Evolutionary conservation across 1,140 invertebrate species (phyloP).

Genomic region (Pseudomyrmex flavicornis): DNA sequence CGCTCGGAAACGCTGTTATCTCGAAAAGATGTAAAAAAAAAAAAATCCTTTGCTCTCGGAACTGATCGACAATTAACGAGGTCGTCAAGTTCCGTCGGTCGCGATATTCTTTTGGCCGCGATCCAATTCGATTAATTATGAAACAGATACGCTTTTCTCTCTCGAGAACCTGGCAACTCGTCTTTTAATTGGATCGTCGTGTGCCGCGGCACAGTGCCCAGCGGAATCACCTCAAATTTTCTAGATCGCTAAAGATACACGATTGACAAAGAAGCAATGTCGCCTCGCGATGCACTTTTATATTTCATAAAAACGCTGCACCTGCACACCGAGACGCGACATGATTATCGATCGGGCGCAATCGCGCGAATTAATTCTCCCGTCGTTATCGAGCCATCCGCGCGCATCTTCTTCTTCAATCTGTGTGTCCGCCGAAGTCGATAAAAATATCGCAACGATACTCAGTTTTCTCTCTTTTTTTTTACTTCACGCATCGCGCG

Average conservation of each 20-base stretch:
- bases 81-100: constrained; percentile 59
- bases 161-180: constrained; percentile 52
- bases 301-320: not conserved
- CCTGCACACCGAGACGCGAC: constrained; percentile 9
- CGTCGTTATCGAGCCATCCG: not conserved
- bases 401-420: not conserved
- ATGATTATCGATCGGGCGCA: constrained; percentile 27
- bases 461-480: constrained; percentile 14
- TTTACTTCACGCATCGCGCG: constrained; percentile 5
- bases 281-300: constrained; percentile 10
- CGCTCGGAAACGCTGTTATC: constrained; percentile 19
- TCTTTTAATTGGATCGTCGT: constrained; percentile 68
- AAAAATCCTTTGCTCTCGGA: constrained; percentile 41
- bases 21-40: constrained; percentile 16
- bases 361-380: constrained; percentile 32
- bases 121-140: constrained; percentile 75
- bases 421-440: not conserved
- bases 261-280: constrained; percentile 1
- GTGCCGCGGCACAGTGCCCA: not conserved
- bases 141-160: constrained; percentile 68
- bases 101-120: constrained; percentile 66
- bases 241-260: not conserved
- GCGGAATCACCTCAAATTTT: constrained; percentile 44
- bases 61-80: constrained; percentile 65
- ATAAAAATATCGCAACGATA: not conserved